phyloP scores from a whole-genome alignment of 2,888 invertebrate species.

The Ophion ellenae region DNA sequence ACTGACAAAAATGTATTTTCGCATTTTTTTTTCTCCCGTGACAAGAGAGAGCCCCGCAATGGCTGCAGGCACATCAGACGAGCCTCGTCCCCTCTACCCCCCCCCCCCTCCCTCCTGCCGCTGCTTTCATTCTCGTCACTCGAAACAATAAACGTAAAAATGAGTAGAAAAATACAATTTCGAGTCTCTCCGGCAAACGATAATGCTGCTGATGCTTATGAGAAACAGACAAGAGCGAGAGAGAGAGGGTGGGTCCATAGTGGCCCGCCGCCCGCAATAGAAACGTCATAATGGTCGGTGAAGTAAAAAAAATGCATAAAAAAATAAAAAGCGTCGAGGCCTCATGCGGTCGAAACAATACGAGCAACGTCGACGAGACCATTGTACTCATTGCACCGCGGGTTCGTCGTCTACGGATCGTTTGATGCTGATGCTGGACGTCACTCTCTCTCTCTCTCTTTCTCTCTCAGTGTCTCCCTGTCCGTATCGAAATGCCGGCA shows the following conservation, averaged over 20 bases:
- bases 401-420: constrained; percentile 66
- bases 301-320: constrained; percentile 36
- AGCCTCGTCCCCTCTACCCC: not conserved
- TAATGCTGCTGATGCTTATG: constrained; percentile 48
- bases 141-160: constrained; percentile 56
- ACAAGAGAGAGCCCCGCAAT: constrained; percentile 40
- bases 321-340: constrained; percentile 58
- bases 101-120: not conserved
- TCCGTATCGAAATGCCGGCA: constrained; percentile 63
- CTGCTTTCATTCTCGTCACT: constrained; percentile 39
- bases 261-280: constrained; percentile 65
- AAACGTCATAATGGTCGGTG: constrained; percentile 64
- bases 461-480: constrained; percentile 34
- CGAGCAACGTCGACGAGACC: constrained; percentile 72
- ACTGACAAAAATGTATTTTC: constrained; percentile 41
- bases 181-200: constrained; percentile 39
- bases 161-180: constrained; percentile 61
- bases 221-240: constrained; percentile 18
- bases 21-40: constrained; percentile 43
- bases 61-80: constrained; percentile 40
- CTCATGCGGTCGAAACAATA: constrained; percentile 76
- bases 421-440: constrained; percentile 63
- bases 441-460: constrained; percentile 37
- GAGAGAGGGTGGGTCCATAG: constrained; percentile 42
- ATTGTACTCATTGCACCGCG: constrained; percentile 74